Base-by-base conservation (phyloP, 2,888 invertebrate species). In the Synanthedon formicaeformis region DNA sequence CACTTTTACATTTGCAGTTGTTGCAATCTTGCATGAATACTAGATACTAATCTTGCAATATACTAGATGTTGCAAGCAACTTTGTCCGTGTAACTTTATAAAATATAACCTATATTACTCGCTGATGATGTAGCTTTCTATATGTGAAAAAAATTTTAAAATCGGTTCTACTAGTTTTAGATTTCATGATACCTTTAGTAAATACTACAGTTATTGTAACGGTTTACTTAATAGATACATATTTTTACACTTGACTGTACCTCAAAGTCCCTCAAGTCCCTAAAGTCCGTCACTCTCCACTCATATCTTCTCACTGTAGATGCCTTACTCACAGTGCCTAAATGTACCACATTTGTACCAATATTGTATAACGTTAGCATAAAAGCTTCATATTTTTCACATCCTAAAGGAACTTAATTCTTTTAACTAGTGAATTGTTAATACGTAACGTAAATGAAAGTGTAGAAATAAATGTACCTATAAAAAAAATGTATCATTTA, bases 311-410 rank as follows among this genome's bases (percentile, higher is more conserved):
- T 90, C 92, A 92, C 91, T 92, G 92, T 93, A 93, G 92, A 88
- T 92, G 93, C 93, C 93, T 93, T 93, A 92, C 90, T 92, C 91
- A 92, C 92, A 92, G 93, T 93, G 93, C 93, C 93, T 93, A 89
- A 78, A 76, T 84, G 74, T 85, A 85, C 82, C 58, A 57, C 55
- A 56, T 57, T 54, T 59, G 54, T 58, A 56, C 75, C 81, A 84
- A 82, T 81, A 82, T 84, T 86, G 79, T 85, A 84, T 66, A 73
- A 78, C 73, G 68, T 67, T 78, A 78, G 76, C 69, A 75, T 79
- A 74, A 76, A 57, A 79, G 78, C 79, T 79, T 82, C 73, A 66
- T 69, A 72, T 70, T 73, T 73, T 73, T 80, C 83, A 78, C 78
- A 76, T 71, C 77, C 80, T 72, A 71, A 69, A 79, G 80, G 73